Evolutionary conservation across 2,888 invertebrate genomes (phyloP).

Genomic region (Hyalella azteca): DNA sequence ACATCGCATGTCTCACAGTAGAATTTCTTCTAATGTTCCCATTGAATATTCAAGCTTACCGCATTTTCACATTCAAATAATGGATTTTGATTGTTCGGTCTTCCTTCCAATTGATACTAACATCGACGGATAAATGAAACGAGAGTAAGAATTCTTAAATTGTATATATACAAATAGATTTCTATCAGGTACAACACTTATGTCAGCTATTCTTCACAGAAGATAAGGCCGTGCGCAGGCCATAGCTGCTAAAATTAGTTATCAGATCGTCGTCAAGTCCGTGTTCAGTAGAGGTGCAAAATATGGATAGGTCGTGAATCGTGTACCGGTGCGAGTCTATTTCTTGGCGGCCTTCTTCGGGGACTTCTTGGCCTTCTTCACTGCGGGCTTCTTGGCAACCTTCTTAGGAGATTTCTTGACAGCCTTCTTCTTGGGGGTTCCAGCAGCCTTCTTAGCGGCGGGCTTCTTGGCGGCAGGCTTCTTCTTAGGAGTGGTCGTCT

Average conservation of each 20-base stretch:
- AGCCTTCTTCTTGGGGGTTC: constrained; percentile 39
- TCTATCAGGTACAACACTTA: constrained; percentile 39
- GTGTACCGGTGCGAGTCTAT: not conserved
- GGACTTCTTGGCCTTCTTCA: constrained; percentile 37
- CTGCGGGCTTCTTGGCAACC: constrained; percentile 38
- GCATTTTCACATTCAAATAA: no score
- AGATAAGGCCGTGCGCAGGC: constrained; percentile 2
- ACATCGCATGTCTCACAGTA: no score
- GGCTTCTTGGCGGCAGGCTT: constrained; percentile 42
- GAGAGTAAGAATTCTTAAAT: not conserved
- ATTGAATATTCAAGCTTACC: no score
- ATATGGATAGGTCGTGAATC: not conserved
- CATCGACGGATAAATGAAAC: not conserved
- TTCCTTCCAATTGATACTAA: no score
- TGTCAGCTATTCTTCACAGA: not conserved
- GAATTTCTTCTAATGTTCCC: no score
- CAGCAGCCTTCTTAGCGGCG: constrained; percentile 42
- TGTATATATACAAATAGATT: constrained; percentile 28
- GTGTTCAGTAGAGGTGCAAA: not conserved
- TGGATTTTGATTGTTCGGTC: no score
- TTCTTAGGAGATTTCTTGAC: constrained; percentile 33
- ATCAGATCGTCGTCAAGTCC: constrained; percentile 19
- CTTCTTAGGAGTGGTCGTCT: constrained; percentile 34
- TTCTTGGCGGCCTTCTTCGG: constrained; percentile 41
- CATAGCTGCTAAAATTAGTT: not conserved